Base-by-base conservation (phyloP, 2,797 vertebrate genomes). In the Microhierax caerulescens region DNA sequence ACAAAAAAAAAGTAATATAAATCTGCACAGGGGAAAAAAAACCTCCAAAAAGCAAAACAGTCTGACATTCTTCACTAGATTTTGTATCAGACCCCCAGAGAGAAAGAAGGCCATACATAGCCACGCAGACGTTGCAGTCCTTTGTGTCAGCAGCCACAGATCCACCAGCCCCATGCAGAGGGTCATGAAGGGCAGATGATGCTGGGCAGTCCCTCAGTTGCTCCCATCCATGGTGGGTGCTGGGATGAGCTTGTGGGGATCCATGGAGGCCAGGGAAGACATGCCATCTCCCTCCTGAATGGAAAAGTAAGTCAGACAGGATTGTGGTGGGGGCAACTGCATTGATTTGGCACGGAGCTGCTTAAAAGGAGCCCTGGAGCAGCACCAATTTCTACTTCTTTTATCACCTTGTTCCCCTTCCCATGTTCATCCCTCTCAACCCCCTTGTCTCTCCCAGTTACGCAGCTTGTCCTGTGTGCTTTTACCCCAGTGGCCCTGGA, bases 81-180 rank as follows among this genome's bases (percentile, higher is more conserved):
- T 60, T 81, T 57, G 18, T 47, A 78, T 59, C 1, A 1, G 39
- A 24, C 2, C 5, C 19, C 22, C 23, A 13, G 30, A 64, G 75
- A 70, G 21, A 16, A 51, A 70, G 37, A 10, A 19, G 4, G 7
- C 7, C 4, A 3, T 13, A 25, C 3, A 0, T 27, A 41, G n/a
- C 5, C 0, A 7, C 1, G 3, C 15, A 67, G 47, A 18, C 11
- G 7, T 1, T 0, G 5, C 41, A 24, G 45, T 2, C 13, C 25
- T 59, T 20, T 7, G 4, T 0, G 3, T 5, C 43, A 13, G 65
- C 74, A 76, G 81, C 27, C 57, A 23, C n/a, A 48, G 78, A 27
- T 64, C 34, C 41, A 8, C 3, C 41, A 57, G 41, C 32, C 24
- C 22, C 45, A 6, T 0, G 0, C 28, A 27, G 45, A 21, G 16